Evolutionary conservation across 2,797 vertebrate species (phyloP).

Genomic region (Morelia viridis): DNA sequence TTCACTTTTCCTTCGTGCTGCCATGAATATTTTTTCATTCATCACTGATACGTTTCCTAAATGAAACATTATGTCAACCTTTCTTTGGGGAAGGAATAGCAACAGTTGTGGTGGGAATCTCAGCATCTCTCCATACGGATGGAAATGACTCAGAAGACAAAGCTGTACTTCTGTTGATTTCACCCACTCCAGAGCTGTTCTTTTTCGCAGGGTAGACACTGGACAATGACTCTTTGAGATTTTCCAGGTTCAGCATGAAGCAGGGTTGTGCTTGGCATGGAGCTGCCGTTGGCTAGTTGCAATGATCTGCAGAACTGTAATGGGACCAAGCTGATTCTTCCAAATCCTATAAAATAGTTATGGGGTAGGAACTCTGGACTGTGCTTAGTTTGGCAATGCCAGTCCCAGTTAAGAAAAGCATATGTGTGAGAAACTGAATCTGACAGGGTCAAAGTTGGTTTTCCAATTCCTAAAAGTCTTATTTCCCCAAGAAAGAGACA

Average conservation of each 20-base stretch:
- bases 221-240: neutral
- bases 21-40: slow-evolving; percentile 64
- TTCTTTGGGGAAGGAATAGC: slow-evolving; percentile 63
- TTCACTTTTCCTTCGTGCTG: slow-evolving; percentile 61
- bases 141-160: slow-evolving; percentile 49
- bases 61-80: slow-evolving; percentile 63
- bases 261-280: neutral
- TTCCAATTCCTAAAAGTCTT: neutral
- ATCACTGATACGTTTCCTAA: slow-evolving; percentile 67
- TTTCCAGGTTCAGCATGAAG: neutral
- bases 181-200: neutral
- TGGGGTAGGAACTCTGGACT: neutral
- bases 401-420: too few species aligned
- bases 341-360: neutral
- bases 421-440: neutral
- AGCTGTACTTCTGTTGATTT: neutral
- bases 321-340: neutral
- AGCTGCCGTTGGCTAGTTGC: neutral
- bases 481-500: neutral
- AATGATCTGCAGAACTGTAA: neutral
- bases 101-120: slow-evolving; percentile 64
- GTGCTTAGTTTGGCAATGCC: neutral
- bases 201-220: neutral
- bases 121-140: slow-evolving; percentile 40
- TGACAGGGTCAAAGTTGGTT: neutral